phyloP scores from a whole-genome alignment of 2,113 vertebrate species.

The Orycteropus afer region DNA sequence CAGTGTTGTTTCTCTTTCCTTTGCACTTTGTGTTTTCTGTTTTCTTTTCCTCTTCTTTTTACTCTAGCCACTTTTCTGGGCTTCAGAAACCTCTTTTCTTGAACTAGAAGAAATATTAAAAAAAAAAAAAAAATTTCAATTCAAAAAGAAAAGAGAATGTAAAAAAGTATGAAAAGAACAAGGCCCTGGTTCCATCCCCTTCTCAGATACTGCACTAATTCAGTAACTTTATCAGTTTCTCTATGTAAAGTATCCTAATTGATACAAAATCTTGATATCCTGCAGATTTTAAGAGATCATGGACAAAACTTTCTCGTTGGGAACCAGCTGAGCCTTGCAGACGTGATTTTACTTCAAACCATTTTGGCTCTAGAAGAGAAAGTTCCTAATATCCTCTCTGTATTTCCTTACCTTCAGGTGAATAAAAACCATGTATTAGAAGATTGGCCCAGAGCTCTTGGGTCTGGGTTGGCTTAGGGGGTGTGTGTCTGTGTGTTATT shows the following conservation, averaged over 20 bases:
- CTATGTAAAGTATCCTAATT: not conserved
- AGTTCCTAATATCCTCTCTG: slow-evolving; percentile 84
- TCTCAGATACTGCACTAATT: not conserved
- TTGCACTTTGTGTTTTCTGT: not conserved
- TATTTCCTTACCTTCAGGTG: slow-evolving; percentile 92
- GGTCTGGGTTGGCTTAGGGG: not conserved
- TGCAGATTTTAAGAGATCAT: slow-evolving; percentile 84
- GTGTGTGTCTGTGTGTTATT: not conserved
- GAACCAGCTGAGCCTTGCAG: slow-evolving; percentile 89
- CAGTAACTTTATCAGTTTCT: not conserved
- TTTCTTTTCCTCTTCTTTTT: not conserved
- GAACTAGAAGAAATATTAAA: not conserved
- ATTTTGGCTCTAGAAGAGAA: slow-evolving; percentile 93
- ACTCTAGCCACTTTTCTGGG: not conserved
- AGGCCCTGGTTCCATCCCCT: too few relatives aligned
- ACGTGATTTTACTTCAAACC: slow-evolving; percentile 90
- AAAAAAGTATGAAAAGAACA: not conserved
- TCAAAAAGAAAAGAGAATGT: not conserved
- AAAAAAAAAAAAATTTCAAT: not conserved
- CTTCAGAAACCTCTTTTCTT: not conserved
- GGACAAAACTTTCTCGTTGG: slow-evolving; percentile 89
- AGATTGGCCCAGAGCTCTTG: not conserved
- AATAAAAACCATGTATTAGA: not conserved
- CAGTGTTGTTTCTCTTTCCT: slow-evolving; percentile 13
- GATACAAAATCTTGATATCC: not conserved